Evolutionary conservation across 2,888 invertebrate genomes (phyloP).

Genomic region (Caenorhabditis sp.): DNA sequence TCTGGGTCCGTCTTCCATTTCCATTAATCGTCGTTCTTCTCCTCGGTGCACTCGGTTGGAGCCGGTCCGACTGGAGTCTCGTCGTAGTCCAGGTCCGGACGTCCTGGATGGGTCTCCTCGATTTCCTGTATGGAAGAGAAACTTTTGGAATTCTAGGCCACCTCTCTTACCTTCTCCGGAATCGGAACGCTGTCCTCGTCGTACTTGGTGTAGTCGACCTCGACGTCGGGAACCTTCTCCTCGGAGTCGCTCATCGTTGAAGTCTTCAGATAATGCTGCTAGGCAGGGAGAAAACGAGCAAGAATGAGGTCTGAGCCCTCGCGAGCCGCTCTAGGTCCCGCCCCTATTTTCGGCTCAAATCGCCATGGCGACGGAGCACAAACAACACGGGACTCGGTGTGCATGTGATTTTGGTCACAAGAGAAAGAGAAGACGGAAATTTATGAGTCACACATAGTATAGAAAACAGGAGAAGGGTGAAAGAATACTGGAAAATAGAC

Average conservation of each 20-base stretch:
- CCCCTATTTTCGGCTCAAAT: slow-evolving; percentile 4
- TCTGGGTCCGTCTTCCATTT: not conserved
- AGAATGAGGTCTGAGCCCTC: slow-evolving; percentile 21
- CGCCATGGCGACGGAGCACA: slow-evolving; percentile 37
- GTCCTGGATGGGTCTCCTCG: slow-evolving; percentile 74
- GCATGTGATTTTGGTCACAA: slow-evolving; percentile 3
- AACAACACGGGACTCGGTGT: slow-evolving; percentile 33
- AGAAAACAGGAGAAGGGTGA: slow-evolving; percentile 9
- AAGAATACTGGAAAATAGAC: slow-evolving; percentile 9
- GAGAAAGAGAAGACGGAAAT: not conserved
- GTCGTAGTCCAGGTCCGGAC: slow-evolving; percentile 79
- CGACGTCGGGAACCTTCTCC: slow-evolving; percentile 53
- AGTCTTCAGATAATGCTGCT: not conserved
- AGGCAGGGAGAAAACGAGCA: not conserved
- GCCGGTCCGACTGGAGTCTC: slow-evolving; percentile 79
- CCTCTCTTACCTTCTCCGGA: slow-evolving; percentile 67
- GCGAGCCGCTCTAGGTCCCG: not conserved
- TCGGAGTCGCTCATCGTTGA: slow-evolving; percentile 59
- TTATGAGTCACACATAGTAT: slow-evolving; percentile 38
- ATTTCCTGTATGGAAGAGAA: slow-evolving; percentile 58
- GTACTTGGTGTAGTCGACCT: slow-evolving; percentile 74
- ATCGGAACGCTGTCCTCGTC: slow-evolving; percentile 76
- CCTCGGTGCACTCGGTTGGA: slow-evolving; percentile 52
- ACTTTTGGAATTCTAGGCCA: not conserved
- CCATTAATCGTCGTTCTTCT: slow-evolving; percentile 39